Evolutionary conservation across 2,113 vertebrate genomes (phyloP), one percentile per base, ranked within the genome.

Genomic region (Spheniscus mendiculus): DNA sequence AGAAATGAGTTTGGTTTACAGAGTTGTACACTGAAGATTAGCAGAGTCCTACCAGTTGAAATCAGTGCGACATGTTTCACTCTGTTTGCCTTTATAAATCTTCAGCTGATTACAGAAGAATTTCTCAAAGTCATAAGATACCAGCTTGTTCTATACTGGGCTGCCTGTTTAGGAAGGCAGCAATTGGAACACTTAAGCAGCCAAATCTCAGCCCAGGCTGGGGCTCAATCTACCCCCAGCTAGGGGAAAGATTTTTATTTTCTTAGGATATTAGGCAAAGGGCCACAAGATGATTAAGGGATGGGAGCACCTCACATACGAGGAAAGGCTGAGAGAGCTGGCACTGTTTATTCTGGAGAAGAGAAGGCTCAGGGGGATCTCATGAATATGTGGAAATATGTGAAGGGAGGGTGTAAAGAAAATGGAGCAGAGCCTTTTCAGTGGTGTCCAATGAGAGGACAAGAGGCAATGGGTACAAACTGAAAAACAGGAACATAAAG

Each of bases 231-330:
- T 77, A 5, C 11, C 29, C 34, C 42, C 23, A 87, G 20, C 20
- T 21, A 13, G 15, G 47, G 45, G 42, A 4, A 29, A 55, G 8
- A 9, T 2, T 55, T 77, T 53, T 32, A 36, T 47, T 61, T 89
- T 58, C 49, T 80, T 66, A 34, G 55, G 30, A 8, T 55, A 3
- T 47, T 62, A 17, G 29, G 23, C 9, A 21, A 36, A 65, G 26
- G 18, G 21, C 38, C 40, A 10, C 21, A 3, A 66, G 27, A 40
- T 79, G 23, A 13, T 66, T 30, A 49, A 49, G 20, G 25, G 30
- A 23, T 10, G 3, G 40, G 15, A 90, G 21, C 10, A 27, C 32
- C 47, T 72, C 25, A 16, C 3, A 10, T 1, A 6, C 0, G 10
- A 56, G n/a, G 20, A 52, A 74, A 70, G 45, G 15, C 29, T 59